Conservation (phyloP, 2,113 vertebrate species). For the Tupaia chinensis region DNA sequence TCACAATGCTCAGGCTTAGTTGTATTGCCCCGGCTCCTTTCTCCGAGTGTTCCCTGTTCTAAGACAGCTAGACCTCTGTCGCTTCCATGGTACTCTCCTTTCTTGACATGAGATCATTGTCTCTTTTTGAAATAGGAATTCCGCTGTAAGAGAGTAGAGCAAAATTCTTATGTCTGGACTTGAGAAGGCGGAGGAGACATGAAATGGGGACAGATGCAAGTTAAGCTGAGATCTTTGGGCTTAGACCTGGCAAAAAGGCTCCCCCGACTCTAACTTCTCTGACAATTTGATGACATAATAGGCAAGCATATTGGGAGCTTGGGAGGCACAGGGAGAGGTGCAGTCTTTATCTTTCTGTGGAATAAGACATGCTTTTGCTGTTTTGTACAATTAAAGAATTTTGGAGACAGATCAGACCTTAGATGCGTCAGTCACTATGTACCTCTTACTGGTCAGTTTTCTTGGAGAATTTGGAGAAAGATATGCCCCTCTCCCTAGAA, state of each 20-base stretch:
- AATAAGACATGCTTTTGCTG: not conserved
- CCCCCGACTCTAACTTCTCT: not conserved
- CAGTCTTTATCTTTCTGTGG: not conserved
- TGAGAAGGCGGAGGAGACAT: not conserved
- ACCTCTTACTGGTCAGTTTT: not conserved
- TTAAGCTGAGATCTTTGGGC: too few species aligned
- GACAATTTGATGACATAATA: rapidly evolving
- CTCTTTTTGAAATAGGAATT: not conserved
- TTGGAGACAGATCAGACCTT: not conserved
- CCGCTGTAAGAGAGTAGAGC: not conserved
- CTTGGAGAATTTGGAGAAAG: conserved; percentile 10
- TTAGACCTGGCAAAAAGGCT: not conserved
- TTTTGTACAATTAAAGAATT: not conserved
- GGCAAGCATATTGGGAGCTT: not conserved
- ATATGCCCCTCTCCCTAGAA: not conserved
- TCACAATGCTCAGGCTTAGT: rapidly evolving
- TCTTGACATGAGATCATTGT: not conserved
- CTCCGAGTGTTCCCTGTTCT: not conserved
- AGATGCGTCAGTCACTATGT: not conserved
- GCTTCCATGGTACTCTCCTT: not conserved
- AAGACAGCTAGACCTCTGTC: not conserved
- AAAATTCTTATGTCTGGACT: not conserved
- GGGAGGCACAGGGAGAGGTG: too few species aligned
- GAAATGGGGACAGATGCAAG: not conserved
- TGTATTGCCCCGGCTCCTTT: not conserved